phyloP scores from a whole-genome alignment of 2,113 vertebrate genomes.

The Anthoscopus minutus region DNA sequence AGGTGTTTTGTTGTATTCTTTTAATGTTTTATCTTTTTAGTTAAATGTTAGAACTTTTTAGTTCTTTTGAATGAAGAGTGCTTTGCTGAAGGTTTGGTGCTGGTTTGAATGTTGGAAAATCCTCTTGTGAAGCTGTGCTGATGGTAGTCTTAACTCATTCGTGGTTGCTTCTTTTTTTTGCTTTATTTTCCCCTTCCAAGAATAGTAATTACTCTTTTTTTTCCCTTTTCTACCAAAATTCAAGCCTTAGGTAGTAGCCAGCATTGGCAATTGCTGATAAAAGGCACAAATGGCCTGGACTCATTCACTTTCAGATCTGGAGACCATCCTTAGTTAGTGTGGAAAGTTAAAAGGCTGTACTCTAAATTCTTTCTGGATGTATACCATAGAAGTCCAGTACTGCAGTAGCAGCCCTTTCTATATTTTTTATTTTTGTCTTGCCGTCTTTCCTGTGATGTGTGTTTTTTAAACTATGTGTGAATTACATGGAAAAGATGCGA shows the following conservation, averaged over 20 bases:
- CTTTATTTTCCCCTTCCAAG: accelerated
- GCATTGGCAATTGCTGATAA: not conserved
- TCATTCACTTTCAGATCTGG: not conserved
- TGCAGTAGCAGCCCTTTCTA: not conserved
- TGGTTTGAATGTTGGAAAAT: not conserved
- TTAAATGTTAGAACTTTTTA: no score
- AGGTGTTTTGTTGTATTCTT: not conserved
- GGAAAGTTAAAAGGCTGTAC: not conserved
- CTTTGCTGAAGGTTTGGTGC: not conserved
- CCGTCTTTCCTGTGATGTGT: not conserved
- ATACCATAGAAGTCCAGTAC: accelerated
- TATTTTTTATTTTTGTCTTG: not conserved
- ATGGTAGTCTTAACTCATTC: accelerated
- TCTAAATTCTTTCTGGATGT: not conserved
- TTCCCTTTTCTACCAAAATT: accelerated
- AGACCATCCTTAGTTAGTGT: not conserved
- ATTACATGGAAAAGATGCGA: accelerated
- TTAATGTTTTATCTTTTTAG: no score
- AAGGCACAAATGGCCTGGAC: not conserved
- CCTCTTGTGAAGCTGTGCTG: not conserved
- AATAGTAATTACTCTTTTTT: not conserved
- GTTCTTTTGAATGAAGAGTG: not conserved
- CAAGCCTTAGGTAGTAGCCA: not conserved
- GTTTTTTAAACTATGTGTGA: not conserved
- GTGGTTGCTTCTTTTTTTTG: accelerated